Evolutionary conservation across 2,797 vertebrate species (phyloP).

Genomic region (Ctenopoma kingsleyae): DNA sequence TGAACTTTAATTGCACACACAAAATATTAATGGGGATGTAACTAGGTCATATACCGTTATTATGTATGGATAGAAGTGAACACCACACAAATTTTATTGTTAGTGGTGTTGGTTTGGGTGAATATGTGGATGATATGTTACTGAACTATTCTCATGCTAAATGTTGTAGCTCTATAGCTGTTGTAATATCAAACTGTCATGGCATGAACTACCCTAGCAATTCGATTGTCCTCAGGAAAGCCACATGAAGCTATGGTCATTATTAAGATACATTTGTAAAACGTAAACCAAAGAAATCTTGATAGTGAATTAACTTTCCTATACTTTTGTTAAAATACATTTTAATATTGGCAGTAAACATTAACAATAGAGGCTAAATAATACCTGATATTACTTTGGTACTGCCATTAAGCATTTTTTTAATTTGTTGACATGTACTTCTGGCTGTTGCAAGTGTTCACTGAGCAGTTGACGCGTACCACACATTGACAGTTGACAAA

Average conservation of each 20-base stretch:
- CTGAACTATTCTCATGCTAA: background rate
- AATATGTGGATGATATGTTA: background rate
- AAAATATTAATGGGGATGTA: background rate
- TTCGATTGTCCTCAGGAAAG: background rate
- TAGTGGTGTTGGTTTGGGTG: background rate
- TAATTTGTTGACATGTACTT: conserved; percentile 22
- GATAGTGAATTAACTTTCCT: background rate
- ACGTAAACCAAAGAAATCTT: background rate
- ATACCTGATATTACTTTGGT: background rate
- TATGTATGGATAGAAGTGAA: background rate
- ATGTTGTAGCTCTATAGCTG: background rate
- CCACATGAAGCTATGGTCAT: background rate
- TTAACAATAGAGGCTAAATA: background rate
- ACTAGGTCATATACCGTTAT: background rate
- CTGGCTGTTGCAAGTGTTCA: conserved; percentile 15
- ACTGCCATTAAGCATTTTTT: conserved; percentile 5
- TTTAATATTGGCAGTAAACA: background rate
- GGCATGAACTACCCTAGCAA: no score
- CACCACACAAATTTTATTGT: background rate
- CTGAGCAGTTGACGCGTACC: conserved; percentile 25
- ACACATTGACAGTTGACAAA: conserved; percentile 43
- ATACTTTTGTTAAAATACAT: background rate
- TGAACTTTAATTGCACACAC: background rate
- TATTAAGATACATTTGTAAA: background rate
- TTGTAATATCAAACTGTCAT: no score